Evolutionary conservation across 2,888 invertebrate species (phyloP), one percentile per base, ranked within the genome.

Genomic region (Acanthosoma haemorrhoidale): DNA sequence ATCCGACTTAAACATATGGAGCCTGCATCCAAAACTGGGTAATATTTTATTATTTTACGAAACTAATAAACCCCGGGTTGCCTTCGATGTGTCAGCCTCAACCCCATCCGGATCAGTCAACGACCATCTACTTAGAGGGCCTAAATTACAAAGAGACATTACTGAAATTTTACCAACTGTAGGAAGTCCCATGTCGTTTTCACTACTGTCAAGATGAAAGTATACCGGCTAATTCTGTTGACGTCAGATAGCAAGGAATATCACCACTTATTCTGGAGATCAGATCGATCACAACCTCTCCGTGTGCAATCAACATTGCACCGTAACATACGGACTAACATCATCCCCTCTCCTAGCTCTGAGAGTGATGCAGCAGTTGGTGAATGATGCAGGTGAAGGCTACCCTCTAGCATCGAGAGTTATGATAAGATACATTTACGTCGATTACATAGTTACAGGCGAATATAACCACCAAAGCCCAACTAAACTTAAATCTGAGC

Each of bases 91-190:
- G 4, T 67, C 66, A 3, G 43, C 25, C 59, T 36, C 18, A n/a
- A 67, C 70, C 25, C 29, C 58, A 18, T 9, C 34, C 32, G 66
- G 70, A 15, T 66, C 66, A n/a, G 32, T 72, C 9, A 73, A 73
- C 15, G 70, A 72, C n/a, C 21, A n/a, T 18, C 13, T 72, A 1
- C 34, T 39, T 18, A 74, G 76, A 1, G 79, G 80, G 0, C 78
- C 80, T 1, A 75, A 73, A 0, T 61, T 79, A 0, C 78, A 80
- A 68, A 74, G 76, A 5, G 77, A 78, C 16, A 71, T 80, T 74
- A 77, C 39, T 68, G 74, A 11, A 76, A 79, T 11, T 21, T 69
- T 25, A 36, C 60, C 4, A 9, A 31, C n/a, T 61, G 59, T 15
- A 13, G 69, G 5, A 9, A n/a, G 3, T 39, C 38, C 34, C 41